A percentile compares a stretch with the other conserved stretches of the same genome.
Conservation (phyloP, 2,797 vertebrate genomes). For the Glossophaga mutica region DNA sequence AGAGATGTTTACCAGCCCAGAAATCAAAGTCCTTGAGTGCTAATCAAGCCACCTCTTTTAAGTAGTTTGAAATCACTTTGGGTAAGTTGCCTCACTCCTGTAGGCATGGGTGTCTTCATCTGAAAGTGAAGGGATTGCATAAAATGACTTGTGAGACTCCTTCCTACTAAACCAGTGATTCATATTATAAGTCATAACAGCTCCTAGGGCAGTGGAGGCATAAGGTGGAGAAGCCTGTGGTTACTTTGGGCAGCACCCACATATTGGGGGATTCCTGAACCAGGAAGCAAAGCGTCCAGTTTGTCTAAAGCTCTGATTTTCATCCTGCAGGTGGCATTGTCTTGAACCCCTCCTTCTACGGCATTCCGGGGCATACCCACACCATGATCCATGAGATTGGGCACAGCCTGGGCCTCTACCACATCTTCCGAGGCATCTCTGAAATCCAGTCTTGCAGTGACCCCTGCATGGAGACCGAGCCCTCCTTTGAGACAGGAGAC, state of each 20-base stretch:
- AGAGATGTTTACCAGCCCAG: not conserved
- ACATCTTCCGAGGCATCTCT: slow-evolving; percentile 97
- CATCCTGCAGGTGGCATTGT: slow-evolving; percentile 90
- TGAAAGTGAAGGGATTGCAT: not conserved
- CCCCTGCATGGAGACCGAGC: slow-evolving; percentile 95
- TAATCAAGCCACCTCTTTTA: not conserved
- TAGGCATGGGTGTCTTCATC: not conserved
- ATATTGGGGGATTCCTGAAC: not conserved
- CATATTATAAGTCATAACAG: not conserved
- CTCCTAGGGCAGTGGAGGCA: not conserved
- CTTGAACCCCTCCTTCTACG: slow-evolving; percentile 97
- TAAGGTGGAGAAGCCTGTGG: not conserved
- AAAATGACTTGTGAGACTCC: not conserved
- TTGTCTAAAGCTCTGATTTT: slow-evolving; percentile 43
- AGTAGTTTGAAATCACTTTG: not conserved
- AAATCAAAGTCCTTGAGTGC: not conserved
- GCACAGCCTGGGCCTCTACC: slow-evolving; percentile 97
- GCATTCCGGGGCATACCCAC: slow-evolving; percentile 95
- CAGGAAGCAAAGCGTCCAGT: not conserved
- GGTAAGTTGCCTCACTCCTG: not conserved
- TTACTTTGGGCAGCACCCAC: not conserved
- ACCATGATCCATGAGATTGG: slow-evolving; percentile 99
- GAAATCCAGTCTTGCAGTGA: slow-evolving; percentile 98
- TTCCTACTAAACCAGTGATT: not conserved
- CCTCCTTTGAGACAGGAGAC: slow-evolving; percentile 97